Conservation (phyloP, 2,888 invertebrate species). For the Resseliella maxima region DNA sequence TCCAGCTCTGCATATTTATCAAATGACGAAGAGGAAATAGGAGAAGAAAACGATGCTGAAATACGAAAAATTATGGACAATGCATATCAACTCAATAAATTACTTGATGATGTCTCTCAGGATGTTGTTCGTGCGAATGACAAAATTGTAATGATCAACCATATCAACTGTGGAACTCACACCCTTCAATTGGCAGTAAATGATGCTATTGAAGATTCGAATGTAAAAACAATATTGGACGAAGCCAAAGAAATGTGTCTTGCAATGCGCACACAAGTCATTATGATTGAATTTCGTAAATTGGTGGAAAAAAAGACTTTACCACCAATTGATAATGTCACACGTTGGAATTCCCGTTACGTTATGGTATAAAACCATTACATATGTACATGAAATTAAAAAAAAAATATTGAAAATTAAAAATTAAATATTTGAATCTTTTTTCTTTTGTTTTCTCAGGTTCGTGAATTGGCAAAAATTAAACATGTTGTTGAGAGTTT, state of each 20-base stretch:
- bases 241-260: background rate
- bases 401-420: too few species aligned
- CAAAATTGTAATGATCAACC: background rate
- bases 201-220: background rate
- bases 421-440: too few species aligned
- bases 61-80: background rate
- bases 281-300: background rate
- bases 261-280: background rate
- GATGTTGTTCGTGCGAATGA: background rate
- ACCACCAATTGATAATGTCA: background rate
- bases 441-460: background rate
- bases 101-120: background rate
- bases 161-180: background rate
- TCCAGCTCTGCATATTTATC: too few species aligned
- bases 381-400: too few species aligned
- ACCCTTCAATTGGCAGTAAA: background rate
- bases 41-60: background rate
- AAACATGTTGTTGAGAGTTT: too few species aligned
- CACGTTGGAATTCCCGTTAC: background rate
- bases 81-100: background rate
- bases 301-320: background rate
- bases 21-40: background rate
- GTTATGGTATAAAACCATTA: too few species aligned
- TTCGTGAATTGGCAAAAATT: too few species aligned
- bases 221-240: background rate